Conservation (phyloP, 2,797 vertebrate genomes). For the Ciconia nigra region DNA sequence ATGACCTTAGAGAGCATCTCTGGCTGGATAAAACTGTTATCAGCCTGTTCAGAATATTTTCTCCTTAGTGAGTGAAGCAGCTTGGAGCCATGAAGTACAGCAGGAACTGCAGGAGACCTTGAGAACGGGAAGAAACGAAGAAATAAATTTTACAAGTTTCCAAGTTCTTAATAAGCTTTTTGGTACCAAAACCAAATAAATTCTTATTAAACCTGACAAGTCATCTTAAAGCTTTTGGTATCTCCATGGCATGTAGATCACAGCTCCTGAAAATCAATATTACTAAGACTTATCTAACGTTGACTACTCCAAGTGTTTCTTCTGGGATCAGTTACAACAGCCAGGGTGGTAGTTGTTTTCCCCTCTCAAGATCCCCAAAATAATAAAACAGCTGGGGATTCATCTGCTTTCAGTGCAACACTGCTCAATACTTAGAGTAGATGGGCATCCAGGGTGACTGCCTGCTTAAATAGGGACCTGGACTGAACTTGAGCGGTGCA, state of each 20-base stretch:
- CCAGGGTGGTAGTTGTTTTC: neutral
- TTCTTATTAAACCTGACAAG: neutral
- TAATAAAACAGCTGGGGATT: neutral
- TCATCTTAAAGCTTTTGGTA: neutral
- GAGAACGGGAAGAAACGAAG: neutral
- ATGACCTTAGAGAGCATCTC: neutral
- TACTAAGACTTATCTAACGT: fast-evolving
- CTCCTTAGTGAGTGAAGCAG: neutral
- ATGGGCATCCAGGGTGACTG: fast-evolving
- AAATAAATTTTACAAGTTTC: neutral
- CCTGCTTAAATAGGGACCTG: neutral
- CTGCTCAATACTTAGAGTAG: fast-evolving
- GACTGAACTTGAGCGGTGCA: too few relatives aligned
- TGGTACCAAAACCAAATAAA: neutral
- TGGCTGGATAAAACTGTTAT: neutral
- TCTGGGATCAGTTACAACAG: neutral
- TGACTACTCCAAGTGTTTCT: neutral
- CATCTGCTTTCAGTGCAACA: neutral
- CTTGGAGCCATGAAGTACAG: neutral
- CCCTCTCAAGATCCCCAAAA: neutral
- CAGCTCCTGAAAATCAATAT: neutral
- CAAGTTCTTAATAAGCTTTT: neutral
- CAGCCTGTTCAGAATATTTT: neutral
- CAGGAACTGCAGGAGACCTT: neutral
- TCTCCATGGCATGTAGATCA: neutral